Percentiles rank a stretch among this genome's conserved stretches.
phyloP scores from a whole-genome alignment of 2,797 vertebrate genomes.

The Florisuga fusca region DNA sequence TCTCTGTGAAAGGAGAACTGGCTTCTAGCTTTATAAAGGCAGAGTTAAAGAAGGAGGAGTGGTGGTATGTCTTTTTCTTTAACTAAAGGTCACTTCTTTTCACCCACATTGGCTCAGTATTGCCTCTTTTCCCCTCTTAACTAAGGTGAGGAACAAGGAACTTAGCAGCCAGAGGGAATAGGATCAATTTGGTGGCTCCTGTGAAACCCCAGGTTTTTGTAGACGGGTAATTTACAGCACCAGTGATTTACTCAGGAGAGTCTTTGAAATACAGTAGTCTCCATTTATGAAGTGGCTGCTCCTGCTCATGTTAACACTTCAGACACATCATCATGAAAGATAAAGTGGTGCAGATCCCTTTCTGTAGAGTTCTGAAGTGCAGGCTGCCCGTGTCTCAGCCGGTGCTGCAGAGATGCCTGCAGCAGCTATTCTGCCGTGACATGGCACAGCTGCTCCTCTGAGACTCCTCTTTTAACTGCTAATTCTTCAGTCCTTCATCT shows the following conservation, averaged over 20 bases:
- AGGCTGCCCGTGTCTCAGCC: neutral
- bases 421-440: neutral
- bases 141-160: neutral
- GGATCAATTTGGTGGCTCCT: neutral
- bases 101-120: neutral
- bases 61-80: neutral
- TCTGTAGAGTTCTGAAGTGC: neutral
- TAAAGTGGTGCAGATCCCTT: neutral
- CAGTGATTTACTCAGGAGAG: neutral
- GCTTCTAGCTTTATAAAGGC: neutral
- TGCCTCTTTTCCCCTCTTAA: neutral
- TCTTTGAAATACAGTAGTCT: neutral
- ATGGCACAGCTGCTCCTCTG: conserved; percentile 33
- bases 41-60: neutral
- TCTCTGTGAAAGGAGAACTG: neutral
- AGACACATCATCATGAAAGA: neutral
- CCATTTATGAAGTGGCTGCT: neutral
- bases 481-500: neutral
- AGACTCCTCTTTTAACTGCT: neutral
- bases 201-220: neutral
- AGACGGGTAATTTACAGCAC: neutral
- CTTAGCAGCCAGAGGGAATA: neutral
- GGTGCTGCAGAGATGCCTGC: neutral
- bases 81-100: neutral
- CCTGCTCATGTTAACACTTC: neutral